Base-by-base conservation (phyloP, 2,113 vertebrate species). In the Hyaena hyaena region DNA sequence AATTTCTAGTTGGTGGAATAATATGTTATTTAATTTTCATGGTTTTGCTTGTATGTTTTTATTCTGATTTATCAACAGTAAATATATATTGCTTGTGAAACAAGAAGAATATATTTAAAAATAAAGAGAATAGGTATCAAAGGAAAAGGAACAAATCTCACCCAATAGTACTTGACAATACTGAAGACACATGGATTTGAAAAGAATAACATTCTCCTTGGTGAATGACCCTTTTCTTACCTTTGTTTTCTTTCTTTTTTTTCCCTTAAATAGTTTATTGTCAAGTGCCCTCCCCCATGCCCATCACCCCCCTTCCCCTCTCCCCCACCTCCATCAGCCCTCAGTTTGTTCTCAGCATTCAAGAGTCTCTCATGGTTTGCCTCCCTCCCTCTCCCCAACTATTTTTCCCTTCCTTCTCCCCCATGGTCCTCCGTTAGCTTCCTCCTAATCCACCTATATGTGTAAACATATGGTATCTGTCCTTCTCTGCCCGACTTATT, bases 1-100 rank as follows among this genome's bases (percentile, higher is more conserved):
- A 73, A 76, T 94, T 91, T 73, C 19, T 86, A 19, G 7, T 17
- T 81, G 17, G 2, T 74, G 7, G 28, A 35, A 63, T 74, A 84
- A 50, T 55, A 80, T 16, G 17, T 55, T 77, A 93, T 66, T 87
- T 89, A 94, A 76, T 88, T 45, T 93, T 92, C 48, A 48, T 58
- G 11, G 19, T 53, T 80, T 86, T 79, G 17, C 21, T 82, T 66
- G 0, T 33, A 69, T 88, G 4, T 73, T 73, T 93, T 84, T 79
- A 84, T 84, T 94, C 23, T 89, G n/a, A 81, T 53, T 92, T 96
- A 4, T 88, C 33, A 74, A 61, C 48, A 69, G 10, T 87, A 45
- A 74, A 28, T 66, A 35, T 43, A 65, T 48, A 4, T 55, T 88
- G 68, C 2, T 1, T 87, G 1, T 74, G 69, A 43, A 94, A 55